Evolutionary conservation across 2,888 invertebrate genomes (phyloP), one percentile per base, ranked within the genome.

Genomic region (Malthinus seriepunctatus): DNA sequence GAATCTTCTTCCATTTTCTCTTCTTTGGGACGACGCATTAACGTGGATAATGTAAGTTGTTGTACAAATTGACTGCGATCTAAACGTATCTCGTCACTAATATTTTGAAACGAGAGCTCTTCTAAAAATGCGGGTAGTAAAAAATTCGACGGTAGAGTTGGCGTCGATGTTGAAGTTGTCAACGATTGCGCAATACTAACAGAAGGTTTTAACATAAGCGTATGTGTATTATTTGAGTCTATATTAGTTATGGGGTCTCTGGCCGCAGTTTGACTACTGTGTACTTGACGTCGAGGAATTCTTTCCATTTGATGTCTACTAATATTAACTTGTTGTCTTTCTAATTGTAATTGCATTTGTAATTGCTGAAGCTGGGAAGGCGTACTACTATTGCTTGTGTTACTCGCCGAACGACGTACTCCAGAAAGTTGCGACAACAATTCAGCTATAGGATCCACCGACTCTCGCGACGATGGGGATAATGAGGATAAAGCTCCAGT

Each of bases 371-470:
- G 82, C 79, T 93, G 92, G 69, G 89, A 88, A 69, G 91, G 89
- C 70, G 85, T 84, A 70, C 81, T 83, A 70, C 82, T 83, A 69
- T 81, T 83, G 67, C 80, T 81, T 58, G 80, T 79, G 65, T 76
- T 78, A 60, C 82, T 81, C 48, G 84, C 82, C 56, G 83, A 82
- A 71, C 93, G 89, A 73, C 97, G 84, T 67, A 95, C 96, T 71
- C 95, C 95, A 49, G 96, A 95, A 78, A 97, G 84, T 82, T 97
- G 97, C 58, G 96, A 95, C 66, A 97, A 83, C 66, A 97, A 84
- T 83, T 97, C 97, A 64, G 96, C 94, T 74, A 97, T 97, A 60
- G 97, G 97, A 83, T 97, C 97, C 65, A 96, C 96, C 64, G 93
- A 89, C 79, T 96, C 96, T 71, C 96, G 88, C 73, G 91, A 91